These are phyloP conservation scores for Dioctria linearis DNA, from an alignment of 2,888 invertebrate genomes.

Conservation along the genomic window DNA sequence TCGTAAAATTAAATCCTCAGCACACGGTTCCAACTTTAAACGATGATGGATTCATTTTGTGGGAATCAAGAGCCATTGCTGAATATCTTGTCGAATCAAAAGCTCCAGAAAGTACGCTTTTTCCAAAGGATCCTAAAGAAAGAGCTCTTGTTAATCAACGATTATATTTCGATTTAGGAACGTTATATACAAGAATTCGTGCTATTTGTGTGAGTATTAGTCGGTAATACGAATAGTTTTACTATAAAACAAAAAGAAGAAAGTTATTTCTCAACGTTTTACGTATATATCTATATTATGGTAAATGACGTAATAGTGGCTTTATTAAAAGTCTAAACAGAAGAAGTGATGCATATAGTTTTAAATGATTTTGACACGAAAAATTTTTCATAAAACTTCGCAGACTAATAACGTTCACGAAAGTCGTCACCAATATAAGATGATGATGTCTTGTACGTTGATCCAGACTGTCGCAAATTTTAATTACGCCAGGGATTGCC, in stretches of 20 bases:
- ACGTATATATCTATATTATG: too few species aligned
- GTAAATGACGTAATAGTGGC: too few species aligned
- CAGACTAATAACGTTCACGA: too few species aligned
- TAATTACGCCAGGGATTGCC: too few species aligned
- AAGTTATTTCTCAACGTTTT: too few species aligned
- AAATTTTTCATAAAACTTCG: too few species aligned
- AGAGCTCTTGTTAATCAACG: constrained; percentile 77
- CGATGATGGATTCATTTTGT: constrained; percentile 77
- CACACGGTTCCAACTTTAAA: constrained; percentile 79
- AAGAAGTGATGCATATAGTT: too few species aligned
- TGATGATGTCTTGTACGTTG: too few species aligned
- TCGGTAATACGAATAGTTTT: background rate
- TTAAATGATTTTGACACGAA: too few species aligned
- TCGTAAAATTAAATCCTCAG: constrained; percentile 77
- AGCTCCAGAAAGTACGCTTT: constrained; percentile 72
- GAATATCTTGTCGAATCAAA: constrained; percentile 76
- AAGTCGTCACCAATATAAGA: too few species aligned
- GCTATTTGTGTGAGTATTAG: constrained; percentile 76
- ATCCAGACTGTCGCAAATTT: too few species aligned
- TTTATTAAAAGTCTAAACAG: background rate
- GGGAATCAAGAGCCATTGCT: constrained; percentile 80
- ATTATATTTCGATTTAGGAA: constrained; percentile 77
- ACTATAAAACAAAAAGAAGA: background rate
- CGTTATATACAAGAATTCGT: constrained; percentile 76
- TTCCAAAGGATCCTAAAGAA: constrained; percentile 75